phyloP scores from a whole-genome alignment of 53 echinoderm and acorn worm species.

The Temnopleurus reevesii region DNA sequence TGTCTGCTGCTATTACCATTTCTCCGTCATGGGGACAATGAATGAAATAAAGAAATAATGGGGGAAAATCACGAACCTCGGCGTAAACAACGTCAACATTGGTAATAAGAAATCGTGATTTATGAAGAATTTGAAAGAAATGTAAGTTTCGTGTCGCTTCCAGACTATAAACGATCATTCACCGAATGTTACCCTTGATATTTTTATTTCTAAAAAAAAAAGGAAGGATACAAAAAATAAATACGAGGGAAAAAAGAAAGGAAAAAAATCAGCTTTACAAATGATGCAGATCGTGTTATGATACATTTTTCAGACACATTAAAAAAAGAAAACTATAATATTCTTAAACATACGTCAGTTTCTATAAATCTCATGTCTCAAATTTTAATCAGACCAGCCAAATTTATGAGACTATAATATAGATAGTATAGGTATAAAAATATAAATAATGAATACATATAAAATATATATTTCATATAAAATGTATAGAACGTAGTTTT shows the following conservation, averaged over 20 bases:
- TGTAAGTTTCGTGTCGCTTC: not conserved
- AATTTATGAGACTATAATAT: too few species aligned
- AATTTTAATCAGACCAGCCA: too few species aligned
- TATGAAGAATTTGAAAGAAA: slow-evolving; percentile 22
- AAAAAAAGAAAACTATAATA: not conserved
- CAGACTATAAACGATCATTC: not conserved
- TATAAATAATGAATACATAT: too few species aligned
- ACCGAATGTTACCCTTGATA: not conserved
- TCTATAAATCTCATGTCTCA: not conserved
- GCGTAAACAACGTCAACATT: slow-evolving; percentile 34
- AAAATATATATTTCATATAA: too few species aligned
- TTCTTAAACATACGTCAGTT: not conserved
- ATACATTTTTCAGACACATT: not conserved
- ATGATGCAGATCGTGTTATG: too few species aligned
- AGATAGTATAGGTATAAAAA: too few species aligned
- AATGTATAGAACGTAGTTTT: too few species aligned
- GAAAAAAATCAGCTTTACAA: too few species aligned
- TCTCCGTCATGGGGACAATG: not conserved
- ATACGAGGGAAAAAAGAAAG: too few species aligned
- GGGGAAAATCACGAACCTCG: not conserved
- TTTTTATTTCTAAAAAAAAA: not conserved
- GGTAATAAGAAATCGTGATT: not conserved
- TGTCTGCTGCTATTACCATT: not conserved
- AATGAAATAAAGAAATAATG: not conserved
- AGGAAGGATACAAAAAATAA: not conserved